Evolutionary conservation across 2,797 vertebrate genomes (phyloP), one percentile per base, ranked within the genome.

Genomic region (Schizopygopsis pylzovi): DNA sequence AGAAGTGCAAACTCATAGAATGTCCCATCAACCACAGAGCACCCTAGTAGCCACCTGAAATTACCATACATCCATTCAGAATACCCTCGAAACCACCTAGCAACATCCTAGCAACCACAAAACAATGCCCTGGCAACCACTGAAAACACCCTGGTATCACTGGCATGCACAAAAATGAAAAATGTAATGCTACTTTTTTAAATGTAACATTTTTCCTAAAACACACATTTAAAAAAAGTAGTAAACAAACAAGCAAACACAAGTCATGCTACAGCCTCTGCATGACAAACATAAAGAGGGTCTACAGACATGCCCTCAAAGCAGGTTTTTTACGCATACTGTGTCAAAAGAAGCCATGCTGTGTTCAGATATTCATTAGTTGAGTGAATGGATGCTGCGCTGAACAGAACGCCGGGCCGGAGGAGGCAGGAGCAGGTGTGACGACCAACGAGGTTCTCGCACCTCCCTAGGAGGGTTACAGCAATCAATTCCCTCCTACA

Each of bases 391-490:
- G 25, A 65, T 45, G 80, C 75, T 54, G 47, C 65, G 41, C 25
- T 39, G n/a, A 79, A 84, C 82, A 61, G 13, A 81, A 63, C 20
- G 63, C 45, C 61, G 54, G 81, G 81, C 72, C 49, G 72, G 65
- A 87, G 82, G 79, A 84, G 59, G 56, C 63, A 81, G 83, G 72
- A 73, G 61, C 79, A 65, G 76, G 81, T 86, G 87, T 85, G 75
- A 79, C 6, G 70, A 73, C 41, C 82, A 65, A 67, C 45, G 28
- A 79, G 85, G 81, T 73, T 83, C 63, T 88, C 70, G 72, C 87
- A 88, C 87, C 80, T 86, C 81, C 76, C 83, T 54, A 84, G 81
- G 85, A 88, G 79, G 81, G 54, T 87, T 85, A 63, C 9, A 85
- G 79, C 68, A 84, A 89, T 89, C 87, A 84, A 82, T 83, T 63